Percentiles rank a stretch among this genome's conserved stretches.
Conservation (phyloP, 2,888 invertebrate genomes). For the Acanthosepion esculentum region DNA sequence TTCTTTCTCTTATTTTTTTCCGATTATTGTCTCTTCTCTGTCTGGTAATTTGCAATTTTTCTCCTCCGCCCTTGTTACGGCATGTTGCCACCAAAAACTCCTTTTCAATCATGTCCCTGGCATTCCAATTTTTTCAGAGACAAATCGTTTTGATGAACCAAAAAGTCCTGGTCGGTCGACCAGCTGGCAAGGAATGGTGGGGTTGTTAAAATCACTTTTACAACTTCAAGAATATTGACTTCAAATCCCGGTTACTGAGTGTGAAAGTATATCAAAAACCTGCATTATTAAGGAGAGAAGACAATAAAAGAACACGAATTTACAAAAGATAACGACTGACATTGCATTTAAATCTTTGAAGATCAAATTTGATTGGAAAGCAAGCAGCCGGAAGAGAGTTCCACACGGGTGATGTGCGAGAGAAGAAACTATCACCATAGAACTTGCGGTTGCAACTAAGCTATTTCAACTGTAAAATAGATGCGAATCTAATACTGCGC, state of each 20-base stretch:
- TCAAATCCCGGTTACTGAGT: not conserved
- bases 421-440: too few species aligned
- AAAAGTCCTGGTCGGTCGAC: not conserved
- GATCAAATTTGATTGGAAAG: too few species aligned
- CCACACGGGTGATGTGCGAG: too few species aligned
- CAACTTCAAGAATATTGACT: not conserved
- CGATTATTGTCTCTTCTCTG: not conserved
- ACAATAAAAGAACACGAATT: too few species aligned
- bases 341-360: too few species aligned
- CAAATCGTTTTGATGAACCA: conserved; percentile 20
- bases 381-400: too few species aligned
- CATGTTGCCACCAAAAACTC: not conserved
- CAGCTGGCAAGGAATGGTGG: fast-evolving
- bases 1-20: not conserved
- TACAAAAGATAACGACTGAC: too few species aligned
- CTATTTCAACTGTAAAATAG: too few species aligned
- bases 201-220: not conserved
- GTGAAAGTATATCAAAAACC: not conserved
- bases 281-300: not conserved
- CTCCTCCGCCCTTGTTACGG: not conserved
- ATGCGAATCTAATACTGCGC: too few species aligned
- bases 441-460: too few species aligned
- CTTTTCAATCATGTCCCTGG: not conserved
- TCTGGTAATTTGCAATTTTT: not conserved
- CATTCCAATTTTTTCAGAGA: conserved; percentile 14